Evolutionary conservation across 2,888 invertebrate species (phyloP).

Genomic region (Ennomos erosarius): DNA sequence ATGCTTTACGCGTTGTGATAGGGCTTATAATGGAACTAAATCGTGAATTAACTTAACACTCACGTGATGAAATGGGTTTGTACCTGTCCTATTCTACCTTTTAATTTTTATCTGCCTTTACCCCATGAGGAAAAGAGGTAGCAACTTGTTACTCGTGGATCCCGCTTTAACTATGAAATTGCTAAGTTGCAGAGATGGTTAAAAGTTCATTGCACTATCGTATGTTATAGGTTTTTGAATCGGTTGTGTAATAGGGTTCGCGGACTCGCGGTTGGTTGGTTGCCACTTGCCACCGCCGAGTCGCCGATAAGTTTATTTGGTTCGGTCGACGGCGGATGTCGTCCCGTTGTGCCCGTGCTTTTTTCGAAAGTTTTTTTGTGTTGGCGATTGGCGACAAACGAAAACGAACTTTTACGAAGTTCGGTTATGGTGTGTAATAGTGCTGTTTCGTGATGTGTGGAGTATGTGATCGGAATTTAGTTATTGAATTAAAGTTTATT

Average conservation of each 20-base stretch:
- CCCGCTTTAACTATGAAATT: slow-evolving; percentile 57
- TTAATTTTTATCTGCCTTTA: slow-evolving; percentile 36
- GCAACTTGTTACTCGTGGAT: slow-evolving; percentile 50
- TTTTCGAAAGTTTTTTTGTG: slow-evolving; percentile 69
- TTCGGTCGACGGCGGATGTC: slow-evolving; percentile 68
- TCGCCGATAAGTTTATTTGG: slow-evolving; percentile 68
- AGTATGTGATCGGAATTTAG: slow-evolving; percentile 56
- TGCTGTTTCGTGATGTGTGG: slow-evolving; percentile 50
- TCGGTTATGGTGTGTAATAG: slow-evolving; percentile 64
- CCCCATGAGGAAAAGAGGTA: slow-evolving; percentile 40
- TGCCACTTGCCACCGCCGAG: too few species aligned
- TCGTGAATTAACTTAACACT: slow-evolving; percentile 43
- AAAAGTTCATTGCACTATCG: slow-evolving; percentile 21
- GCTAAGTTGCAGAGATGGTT: slow-evolving; percentile 49
- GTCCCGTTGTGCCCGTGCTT: slow-evolving; percentile 64
- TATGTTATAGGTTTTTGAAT: slow-evolving; percentile 51
- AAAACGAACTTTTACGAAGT: slow-evolving; percentile 62
- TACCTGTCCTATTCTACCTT: slow-evolving; percentile 50
- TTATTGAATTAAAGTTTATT: slow-evolving; percentile 39
- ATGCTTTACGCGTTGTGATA: slow-evolving; percentile 21
- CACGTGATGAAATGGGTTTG: slow-evolving; percentile 44
- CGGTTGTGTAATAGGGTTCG: slow-evolving; percentile 54
- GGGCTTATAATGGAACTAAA: slow-evolving; percentile 34
- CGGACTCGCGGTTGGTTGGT: slow-evolving; percentile 14
- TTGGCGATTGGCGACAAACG: slow-evolving; percentile 55